phyloP scores from a whole-genome alignment of 2,797 vertebrate species.

The Catostomus latipinnis region DNA sequence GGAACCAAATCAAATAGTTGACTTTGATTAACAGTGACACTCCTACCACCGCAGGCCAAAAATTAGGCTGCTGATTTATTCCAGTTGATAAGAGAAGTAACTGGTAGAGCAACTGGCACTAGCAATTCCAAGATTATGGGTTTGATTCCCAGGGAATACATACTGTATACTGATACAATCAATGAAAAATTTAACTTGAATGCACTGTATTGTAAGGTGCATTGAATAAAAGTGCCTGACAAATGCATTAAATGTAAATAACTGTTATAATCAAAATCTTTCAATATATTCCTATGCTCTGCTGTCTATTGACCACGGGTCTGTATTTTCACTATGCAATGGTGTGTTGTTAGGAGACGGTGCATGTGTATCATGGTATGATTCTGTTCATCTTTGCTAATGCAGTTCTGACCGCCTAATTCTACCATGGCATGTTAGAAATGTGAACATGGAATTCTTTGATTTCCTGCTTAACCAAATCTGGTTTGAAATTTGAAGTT shows the following conservation, averaged over 20 bases:
- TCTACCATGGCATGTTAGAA: conserved; percentile 65
- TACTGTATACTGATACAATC: no score
- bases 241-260: neutral
- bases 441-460: conserved; percentile 68
- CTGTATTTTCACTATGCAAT: neutral
- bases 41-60: conserved; percentile 61
- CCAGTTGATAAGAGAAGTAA: no score
- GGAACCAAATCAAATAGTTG: conserved; percentile 58
- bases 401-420: conserved; percentile 22
- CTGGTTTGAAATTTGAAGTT: conserved; percentile 24
- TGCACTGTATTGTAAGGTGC: conserved; percentile 2
- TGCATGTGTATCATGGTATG: neutral
- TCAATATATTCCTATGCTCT: conserved; percentile 3
- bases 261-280: neutral
- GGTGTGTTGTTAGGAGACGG: neutral
- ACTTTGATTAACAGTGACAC: conserved; percentile 48
- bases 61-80: conserved; percentile 61
- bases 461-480: conserved; percentile 63
- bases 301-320: neutral
- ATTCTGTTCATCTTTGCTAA: conserved; percentile 1
- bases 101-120: no score
- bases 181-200: no score
- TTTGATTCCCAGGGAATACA: no score
- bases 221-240: conserved; percentile 21
- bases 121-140: no score